Evolutionary conservation across 1,140 invertebrate species (phyloP).

Genomic region (Ostrea denselamellosa): DNA sequence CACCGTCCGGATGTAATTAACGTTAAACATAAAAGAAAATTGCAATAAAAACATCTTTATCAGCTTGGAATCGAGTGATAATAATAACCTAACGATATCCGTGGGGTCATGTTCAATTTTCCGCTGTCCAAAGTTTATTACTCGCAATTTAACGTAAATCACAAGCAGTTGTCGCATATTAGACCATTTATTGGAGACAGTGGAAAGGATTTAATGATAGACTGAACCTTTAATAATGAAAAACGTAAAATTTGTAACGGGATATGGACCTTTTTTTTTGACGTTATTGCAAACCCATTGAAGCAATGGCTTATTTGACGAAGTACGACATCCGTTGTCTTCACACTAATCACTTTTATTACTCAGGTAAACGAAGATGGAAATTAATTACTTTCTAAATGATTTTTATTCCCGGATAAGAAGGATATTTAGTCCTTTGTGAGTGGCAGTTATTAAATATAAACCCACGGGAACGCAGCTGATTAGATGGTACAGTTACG

Average conservation of each 20-base stretch:
- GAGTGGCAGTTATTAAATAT: conserved; percentile 1
- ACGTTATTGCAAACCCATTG: conserved; percentile 37
- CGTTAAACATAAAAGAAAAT: conserved; percentile 53
- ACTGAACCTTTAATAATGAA: conserved; percentile 37
- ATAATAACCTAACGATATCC: conserved; percentile 35
- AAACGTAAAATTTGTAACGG: conserved; percentile 28
- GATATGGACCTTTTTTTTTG: neutral
- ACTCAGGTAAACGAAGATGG: conserved; percentile 24
- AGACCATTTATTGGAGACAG: conserved; percentile 44
- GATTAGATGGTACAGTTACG: neutral
- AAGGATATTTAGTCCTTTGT: conserved; percentile 28
- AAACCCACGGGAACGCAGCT: neutral
- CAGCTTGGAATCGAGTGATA: conserved; percentile 33
- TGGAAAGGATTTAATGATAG: conserved; percentile 36
- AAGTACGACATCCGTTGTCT: neutral
- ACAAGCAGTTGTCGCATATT: conserved; percentile 45
- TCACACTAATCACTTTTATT: conserved; percentile 29
- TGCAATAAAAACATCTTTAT: conserved; percentile 56
- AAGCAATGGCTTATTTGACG: conserved; percentile 36
- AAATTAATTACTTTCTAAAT: conserved; percentile 45
- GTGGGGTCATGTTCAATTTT: conserved; percentile 53
- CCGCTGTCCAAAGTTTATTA: conserved; percentile 50
- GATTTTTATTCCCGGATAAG: conserved; percentile 31
- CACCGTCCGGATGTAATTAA: conserved; percentile 50
- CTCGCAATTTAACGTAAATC: conserved; percentile 47